These are phyloP conservation scores for Drosophila fulvimacula DNA, from an alignment of 2,888 invertebrate genomes.

Conservation along the genomic window DNA sequence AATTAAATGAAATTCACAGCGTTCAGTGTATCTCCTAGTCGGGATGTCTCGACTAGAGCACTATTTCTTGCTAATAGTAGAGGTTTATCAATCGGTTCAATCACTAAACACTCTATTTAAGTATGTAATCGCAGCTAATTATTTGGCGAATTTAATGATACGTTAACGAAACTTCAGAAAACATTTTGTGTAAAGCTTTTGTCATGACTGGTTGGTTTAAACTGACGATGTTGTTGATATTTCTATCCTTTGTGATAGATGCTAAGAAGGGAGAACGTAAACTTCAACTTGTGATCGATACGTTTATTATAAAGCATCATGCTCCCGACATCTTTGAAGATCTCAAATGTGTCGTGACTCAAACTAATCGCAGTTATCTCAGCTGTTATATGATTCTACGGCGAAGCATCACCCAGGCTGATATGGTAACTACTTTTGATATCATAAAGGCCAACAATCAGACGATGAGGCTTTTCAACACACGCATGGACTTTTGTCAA, in stretches of 20 bases:
- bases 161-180: too few relatives aligned
- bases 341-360: conserved; percentile 11
- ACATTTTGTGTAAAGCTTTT: conserved; percentile 3
- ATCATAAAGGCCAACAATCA: conserved; percentile 12
- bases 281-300: conserved; percentile 36
- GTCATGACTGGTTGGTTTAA: conserved; percentile 16
- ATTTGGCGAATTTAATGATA: not conserved
- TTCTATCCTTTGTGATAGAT: not conserved
- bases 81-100: not conserved
- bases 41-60: too few relatives aligned
- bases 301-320: conserved; percentile 22
- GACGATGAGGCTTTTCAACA: conserved; percentile 19
- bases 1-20: too few relatives aligned
- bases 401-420: conserved; percentile 11
- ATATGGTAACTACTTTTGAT: conserved; percentile 33
- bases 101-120: not conserved
- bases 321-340: conserved; percentile 14
- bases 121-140: not conserved
- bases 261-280: conserved; percentile 14
- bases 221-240: conserved; percentile 1
- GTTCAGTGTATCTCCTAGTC: too few relatives aligned
- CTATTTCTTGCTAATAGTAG: not conserved
- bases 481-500: conserved; percentile 37
- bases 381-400: conserved; percentile 27
- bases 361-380: conserved; percentile 22